phyloP scores from a whole-genome alignment of 2,888 invertebrate genomes.

The Athalia rosae region DNA sequence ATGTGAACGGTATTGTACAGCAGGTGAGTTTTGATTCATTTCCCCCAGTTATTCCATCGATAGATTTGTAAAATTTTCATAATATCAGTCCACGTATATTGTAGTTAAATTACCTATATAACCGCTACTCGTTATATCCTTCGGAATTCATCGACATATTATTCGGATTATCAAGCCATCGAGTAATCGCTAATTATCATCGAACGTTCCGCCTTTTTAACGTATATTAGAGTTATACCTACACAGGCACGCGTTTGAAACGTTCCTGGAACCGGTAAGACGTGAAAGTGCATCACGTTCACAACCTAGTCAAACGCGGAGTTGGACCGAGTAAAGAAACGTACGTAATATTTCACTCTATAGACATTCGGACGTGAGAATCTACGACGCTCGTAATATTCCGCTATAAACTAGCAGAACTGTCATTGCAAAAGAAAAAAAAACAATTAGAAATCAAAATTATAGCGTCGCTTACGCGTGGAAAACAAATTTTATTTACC shows the following conservation, averaged over 20 bases:
- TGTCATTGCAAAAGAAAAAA: no score
- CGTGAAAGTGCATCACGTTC: slow-evolving; percentile 68
- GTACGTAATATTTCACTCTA: neutral
- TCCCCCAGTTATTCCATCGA: neutral
- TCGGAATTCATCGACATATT: neutral
- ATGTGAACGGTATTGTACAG: slow-evolving; percentile 29
- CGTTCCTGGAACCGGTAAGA: slow-evolving; percentile 61
- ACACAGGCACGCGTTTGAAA: slow-evolving; percentile 11
- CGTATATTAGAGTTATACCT: no score
- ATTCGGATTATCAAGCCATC: no score
- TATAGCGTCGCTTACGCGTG: no score
- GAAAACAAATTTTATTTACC: no score
- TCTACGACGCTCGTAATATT: no score
- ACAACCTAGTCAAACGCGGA: slow-evolving; percentile 19
- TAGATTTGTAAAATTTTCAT: no score
- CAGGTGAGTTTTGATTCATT: slow-evolving; percentile 36
- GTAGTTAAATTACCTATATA: no score
- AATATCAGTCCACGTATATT: neutral
- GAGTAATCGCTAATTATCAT: no score
- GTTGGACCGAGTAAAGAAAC: slow-evolving; percentile 18
- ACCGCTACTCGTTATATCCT: no score
- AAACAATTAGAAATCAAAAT: no score
- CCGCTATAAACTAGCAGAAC: no score
- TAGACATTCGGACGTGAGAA: neutral
- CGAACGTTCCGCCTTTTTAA: neutral